Evolutionary conservation across 2,888 invertebrate genomes (phyloP).

Genomic region (Drosophila hawaiiensis): DNA sequence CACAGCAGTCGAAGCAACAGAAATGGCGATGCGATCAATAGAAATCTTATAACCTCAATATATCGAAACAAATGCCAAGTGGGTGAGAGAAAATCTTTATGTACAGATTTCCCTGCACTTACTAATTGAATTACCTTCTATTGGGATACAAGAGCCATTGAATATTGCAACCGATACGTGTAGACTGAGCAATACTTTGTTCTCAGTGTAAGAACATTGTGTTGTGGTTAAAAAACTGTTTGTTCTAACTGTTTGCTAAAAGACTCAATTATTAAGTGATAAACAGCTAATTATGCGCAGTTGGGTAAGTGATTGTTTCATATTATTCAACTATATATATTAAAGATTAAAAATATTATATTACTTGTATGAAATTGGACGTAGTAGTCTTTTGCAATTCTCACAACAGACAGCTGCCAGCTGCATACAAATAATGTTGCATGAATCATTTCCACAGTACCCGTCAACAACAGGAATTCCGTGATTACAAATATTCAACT

Average conservation of each 20-base stretch:
- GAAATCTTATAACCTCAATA: constrained; percentile 6
- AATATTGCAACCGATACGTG: neutral
- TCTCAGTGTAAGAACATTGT: neutral
- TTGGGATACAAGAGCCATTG: neutral
- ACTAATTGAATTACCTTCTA: neutral
- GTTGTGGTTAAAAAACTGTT: neutral
- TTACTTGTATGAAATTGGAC: too few relatives aligned
- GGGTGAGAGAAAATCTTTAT: neutral
- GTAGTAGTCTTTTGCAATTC: too few relatives aligned
- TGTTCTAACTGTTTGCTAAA: neutral
- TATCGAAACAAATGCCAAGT: neutral
- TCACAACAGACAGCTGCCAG: too few relatives aligned
- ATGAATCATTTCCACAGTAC: neutral
- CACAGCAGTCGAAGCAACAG: constrained; percentile 27
- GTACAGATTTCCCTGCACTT: neutral
- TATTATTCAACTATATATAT: neutral
- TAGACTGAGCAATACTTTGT: neutral
- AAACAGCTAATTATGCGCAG: neutral
- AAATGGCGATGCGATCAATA: neutral
- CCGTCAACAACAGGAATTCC: neutral
- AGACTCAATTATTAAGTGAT: neutral
- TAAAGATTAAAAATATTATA: neutral
- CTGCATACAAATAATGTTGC: neutral
- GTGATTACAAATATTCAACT: neutral
- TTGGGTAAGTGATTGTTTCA: neutral